These are phyloP conservation scores for Dichetophora obliterata DNA, from an alignment of 2,888 invertebrate genomes.

Conservation along the genomic window DNA sequence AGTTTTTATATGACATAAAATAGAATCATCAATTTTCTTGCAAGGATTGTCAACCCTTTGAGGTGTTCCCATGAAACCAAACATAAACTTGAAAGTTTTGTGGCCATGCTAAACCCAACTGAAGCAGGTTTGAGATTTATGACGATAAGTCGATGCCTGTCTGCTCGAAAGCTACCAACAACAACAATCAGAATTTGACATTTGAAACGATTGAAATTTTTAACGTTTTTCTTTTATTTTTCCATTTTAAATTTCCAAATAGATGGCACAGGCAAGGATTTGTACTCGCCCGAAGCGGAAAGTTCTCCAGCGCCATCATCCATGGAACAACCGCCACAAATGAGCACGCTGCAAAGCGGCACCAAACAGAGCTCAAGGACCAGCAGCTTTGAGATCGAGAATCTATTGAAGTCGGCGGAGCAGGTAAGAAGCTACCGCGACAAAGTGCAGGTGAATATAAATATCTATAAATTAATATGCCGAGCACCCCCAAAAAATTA, in stretches of 20 bases:
- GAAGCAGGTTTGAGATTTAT: background rate
- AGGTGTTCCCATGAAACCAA: background rate
- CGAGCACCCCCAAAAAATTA: background rate
- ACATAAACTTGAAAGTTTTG: background rate
- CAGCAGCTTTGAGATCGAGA: conserved; percentile 96
- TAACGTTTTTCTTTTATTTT: background rate
- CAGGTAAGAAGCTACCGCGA: conserved; percentile 70
- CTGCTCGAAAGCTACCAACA: background rate
- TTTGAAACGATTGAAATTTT: background rate
- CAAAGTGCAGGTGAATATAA: background rate
- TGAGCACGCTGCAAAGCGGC: conserved; percentile 54
- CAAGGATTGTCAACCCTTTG: background rate
- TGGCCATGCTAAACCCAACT: background rate
- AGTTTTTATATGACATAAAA: background rate
- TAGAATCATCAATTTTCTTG: background rate
- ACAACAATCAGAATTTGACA: background rate
- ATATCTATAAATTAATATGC: background rate
- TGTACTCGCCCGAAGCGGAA: conserved; percentile 78
- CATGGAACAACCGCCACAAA: conserved; percentile 64
- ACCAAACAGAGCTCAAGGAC: conserved; percentile 83
- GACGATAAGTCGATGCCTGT: background rate
- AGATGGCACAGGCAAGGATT: conserved; percentile 78
- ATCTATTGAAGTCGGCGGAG: conserved; percentile 81
- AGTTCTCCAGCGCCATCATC: conserved; percentile 72
- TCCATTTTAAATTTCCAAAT: conserved; percentile 27